A percentile compares a stretch with the other conserved stretches of the same genome.
Conservation (phyloP, 2,888 invertebrate genomes). For the Dysmachus trigonus region DNA sequence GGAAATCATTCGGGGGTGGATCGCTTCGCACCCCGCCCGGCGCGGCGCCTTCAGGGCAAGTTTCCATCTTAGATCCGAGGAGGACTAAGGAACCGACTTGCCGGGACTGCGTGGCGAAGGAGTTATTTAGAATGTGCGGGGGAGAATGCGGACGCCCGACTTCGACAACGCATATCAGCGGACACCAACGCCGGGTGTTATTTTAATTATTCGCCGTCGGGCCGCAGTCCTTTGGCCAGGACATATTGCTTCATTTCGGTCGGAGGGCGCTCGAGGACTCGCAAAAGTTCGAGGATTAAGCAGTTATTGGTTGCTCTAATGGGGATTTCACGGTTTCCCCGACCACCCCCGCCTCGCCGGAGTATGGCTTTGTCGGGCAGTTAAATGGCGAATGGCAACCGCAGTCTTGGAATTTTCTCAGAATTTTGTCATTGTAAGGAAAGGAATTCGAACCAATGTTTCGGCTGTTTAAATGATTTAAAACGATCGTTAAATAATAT, state of each 20-base stretch:
- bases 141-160: not conserved
- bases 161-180: not conserved
- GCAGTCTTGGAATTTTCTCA: not conserved
- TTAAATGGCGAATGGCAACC: constrained; percentile 26
- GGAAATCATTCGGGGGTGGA: constrained; percentile 6
- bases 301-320: constrained; percentile 64
- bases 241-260: constrained; percentile 43
- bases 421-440: not conserved
- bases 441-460: not conserved
- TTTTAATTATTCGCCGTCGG: constrained; percentile 39
- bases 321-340: constrained; percentile 58
- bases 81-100: constrained; percentile 16
- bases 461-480: not conserved
- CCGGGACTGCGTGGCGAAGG: not conserved
- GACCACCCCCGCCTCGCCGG: not conserved
- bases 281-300: constrained; percentile 56
- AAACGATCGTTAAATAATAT: not conserved
- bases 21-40: not conserved
- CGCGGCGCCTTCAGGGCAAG: not conserved
- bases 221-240: constrained; percentile 13
- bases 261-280: not conserved
- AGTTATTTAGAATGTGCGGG: constrained; percentile 3
- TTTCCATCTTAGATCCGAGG: not conserved
- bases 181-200: not conserved
- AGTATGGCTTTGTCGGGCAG: constrained; percentile 23